Conservation (phyloP, 1,140 invertebrate species). For the Panagrolaimus sp. region DNA sequence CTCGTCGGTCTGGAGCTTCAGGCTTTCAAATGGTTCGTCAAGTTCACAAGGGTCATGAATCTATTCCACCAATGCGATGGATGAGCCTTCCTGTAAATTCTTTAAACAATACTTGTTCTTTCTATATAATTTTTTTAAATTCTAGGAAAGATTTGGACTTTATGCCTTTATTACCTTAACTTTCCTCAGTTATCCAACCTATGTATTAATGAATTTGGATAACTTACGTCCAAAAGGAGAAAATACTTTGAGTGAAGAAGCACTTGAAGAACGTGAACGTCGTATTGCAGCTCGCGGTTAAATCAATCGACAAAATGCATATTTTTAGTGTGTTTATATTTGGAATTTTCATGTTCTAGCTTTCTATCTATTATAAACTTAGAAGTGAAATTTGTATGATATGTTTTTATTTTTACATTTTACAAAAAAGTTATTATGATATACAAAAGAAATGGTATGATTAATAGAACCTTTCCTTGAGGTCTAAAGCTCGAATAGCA, state of each 20-base stretch:
- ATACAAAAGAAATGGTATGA: too few relatives aligned
- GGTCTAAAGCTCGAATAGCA: too few relatives aligned
- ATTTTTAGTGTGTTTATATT: background rate
- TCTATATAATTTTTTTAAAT: conserved; percentile 18
- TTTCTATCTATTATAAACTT: background rate
- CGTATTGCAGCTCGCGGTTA: background rate
- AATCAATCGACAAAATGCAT: background rate
- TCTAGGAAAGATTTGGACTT: conserved; percentile 22
- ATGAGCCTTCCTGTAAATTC: conserved; percentile 26
- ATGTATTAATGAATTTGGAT: conserved; percentile 33
- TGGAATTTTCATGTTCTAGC: background rate
- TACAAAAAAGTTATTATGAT: too few relatives aligned
- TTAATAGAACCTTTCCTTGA: too few relatives aligned
- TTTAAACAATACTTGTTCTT: background rate
- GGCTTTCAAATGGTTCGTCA: conserved; percentile 67
- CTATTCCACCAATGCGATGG: conserved; percentile 26
- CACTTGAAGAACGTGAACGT: conserved; percentile 8
- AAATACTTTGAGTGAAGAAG: background rate
- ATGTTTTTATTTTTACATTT: background rate
- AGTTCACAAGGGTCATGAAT: conserved; percentile 26
- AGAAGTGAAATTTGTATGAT: background rate
- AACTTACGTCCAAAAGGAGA: conserved; percentile 25
- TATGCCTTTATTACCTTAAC: conserved; percentile 26
- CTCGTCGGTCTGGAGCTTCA: conserved; percentile 6
- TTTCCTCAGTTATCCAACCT: conserved; percentile 31